phyloP scores from a whole-genome alignment of 2,888 invertebrate species.

The Eupeodes luniger region DNA sequence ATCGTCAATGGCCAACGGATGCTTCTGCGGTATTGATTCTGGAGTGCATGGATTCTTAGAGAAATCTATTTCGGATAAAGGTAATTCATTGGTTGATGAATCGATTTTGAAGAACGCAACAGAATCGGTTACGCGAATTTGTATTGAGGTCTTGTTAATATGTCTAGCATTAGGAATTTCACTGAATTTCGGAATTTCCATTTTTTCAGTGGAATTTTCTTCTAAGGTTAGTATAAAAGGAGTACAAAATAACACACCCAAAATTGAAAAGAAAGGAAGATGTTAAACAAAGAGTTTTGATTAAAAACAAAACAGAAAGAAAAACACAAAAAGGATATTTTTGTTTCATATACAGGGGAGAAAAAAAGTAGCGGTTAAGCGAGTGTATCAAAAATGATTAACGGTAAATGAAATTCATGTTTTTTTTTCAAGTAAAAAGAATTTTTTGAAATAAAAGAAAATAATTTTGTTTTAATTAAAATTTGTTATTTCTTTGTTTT shows the following conservation, averaged over 20 bases:
- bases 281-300: slow-evolving; percentile 54
- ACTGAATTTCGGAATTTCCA: slow-evolving; percentile 73
- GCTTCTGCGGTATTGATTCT: slow-evolving; percentile 75
- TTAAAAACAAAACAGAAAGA: background rate
- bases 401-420: slow-evolving; percentile 48
- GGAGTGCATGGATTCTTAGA: slow-evolving; percentile 82
- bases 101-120: slow-evolving; percentile 83
- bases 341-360: background rate
- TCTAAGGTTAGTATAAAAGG: slow-evolving; percentile 62
- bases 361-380: slow-evolving; percentile 32
- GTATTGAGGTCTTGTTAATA: slow-evolving; percentile 77
- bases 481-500: slow-evolving; percentile 39
- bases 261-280: slow-evolving; percentile 34
- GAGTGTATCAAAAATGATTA: slow-evolving; percentile 61
- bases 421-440: slow-evolving; percentile 46
- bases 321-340: slow-evolving; percentile 35
- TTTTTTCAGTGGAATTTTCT: slow-evolving; percentile 23
- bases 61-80: slow-evolving; percentile 87
- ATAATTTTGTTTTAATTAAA: slow-evolving; percentile 55
- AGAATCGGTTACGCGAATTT: slow-evolving; percentile 81
- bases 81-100: slow-evolving; percentile 89
- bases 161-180: slow-evolving; percentile 77
- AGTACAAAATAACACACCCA: slow-evolving; percentile 1
- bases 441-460: slow-evolving; percentile 70
- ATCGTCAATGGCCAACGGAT: slow-evolving; percentile 53